Evolutionary conservation across 2,797 vertebrate species (phyloP).

Genomic region (Lagocephalus sceleratus): DNA sequence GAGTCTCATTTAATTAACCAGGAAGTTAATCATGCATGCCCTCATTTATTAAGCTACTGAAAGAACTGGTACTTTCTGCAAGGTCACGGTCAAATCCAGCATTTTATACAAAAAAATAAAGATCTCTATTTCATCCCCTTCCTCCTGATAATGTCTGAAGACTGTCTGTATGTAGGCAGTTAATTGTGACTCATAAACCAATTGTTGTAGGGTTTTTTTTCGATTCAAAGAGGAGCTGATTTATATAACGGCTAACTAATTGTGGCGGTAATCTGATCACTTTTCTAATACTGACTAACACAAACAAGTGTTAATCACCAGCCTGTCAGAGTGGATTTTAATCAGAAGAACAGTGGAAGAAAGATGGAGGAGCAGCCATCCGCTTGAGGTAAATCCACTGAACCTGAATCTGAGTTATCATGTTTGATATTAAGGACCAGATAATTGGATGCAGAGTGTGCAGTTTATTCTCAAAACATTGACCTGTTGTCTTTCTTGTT

Average conservation of each 20-base stretch:
- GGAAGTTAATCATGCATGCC: constrained; percentile 44
- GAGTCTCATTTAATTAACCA: constrained; percentile 42
- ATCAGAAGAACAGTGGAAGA: constrained; percentile 66
- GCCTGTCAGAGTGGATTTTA: constrained; percentile 72
- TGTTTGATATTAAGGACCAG: constrained; percentile 32
- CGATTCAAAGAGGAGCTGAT: constrained; percentile 18
- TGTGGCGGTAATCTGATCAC: constrained; percentile 40
- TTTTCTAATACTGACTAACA: constrained; percentile 58
- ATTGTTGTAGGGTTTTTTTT: too few relatives aligned
- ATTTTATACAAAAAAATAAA: constrained; percentile 35
- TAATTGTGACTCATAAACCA: constrained; percentile 11
- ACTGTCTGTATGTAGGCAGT: background rate
- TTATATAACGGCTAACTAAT: constrained; percentile 30
- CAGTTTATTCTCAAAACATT: constrained; percentile 16
- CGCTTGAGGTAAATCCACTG: constrained; percentile 66
- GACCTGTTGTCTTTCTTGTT: constrained; percentile 24
- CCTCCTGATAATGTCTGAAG: constrained; percentile 17
- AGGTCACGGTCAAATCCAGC: constrained; percentile 33
- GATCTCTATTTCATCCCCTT: constrained; percentile 17
- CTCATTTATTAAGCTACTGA: constrained; percentile 23
- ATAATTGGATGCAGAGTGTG: constrained; percentile 36
- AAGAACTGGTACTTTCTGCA: constrained; percentile 8
- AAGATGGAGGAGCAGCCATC: constrained; percentile 61
- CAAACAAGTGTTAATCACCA: constrained; percentile 68
- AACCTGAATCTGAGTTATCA: constrained; percentile 50